Conservation (phyloP, 2,113 vertebrate genomes). For the Alouatta palliata region DNA sequence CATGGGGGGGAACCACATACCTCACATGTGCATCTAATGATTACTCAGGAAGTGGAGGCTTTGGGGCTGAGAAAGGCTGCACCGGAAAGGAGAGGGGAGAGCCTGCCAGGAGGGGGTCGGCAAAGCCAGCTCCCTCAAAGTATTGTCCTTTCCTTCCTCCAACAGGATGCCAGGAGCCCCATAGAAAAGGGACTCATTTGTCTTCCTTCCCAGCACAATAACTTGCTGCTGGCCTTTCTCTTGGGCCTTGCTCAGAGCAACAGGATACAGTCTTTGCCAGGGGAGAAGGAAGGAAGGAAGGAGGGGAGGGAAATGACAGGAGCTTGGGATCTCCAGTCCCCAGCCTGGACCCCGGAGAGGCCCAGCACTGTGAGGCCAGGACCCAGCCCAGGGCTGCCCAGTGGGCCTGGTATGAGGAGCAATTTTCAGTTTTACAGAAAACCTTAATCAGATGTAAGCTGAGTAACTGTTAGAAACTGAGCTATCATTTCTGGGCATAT, state of each 20-base stretch:
- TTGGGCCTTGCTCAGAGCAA: slow-evolving; percentile 62
- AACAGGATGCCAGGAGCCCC: slow-evolving; percentile 71
- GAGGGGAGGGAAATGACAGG: slow-evolving; percentile 33
- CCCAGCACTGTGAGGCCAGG: not conserved
- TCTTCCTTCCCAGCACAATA: slow-evolving; percentile 69
- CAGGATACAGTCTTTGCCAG: slow-evolving; percentile 73
- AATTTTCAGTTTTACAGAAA: not conserved
- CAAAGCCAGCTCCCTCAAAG: slow-evolving; percentile 46
- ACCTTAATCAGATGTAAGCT: not conserved
- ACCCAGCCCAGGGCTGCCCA: too few relatives aligned
- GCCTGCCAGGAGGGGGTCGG: slow-evolving; percentile 17
- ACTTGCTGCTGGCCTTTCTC: slow-evolving; percentile 69
- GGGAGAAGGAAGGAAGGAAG: slow-evolving; percentile 73
- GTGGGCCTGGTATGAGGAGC: not conserved
- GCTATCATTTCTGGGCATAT: not conserved
- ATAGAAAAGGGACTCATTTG: slow-evolving; percentile 71
- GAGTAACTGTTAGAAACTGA: not conserved
- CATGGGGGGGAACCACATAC: not conserved
- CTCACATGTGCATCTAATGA: slow-evolving; percentile 61
- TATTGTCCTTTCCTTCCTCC: slow-evolving; percentile 79
- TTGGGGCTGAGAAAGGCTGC: not conserved
- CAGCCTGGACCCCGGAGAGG: not conserved
- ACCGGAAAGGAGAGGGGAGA: slow-evolving; percentile 63
- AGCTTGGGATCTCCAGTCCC: not conserved
- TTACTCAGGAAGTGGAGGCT: slow-evolving; percentile 66